A percentile compares a stretch with the other conserved stretches of the same genome.
These are phyloP conservation scores for Felis chaus DNA, from an alignment of 2,113 vertebrate species.

Conservation along the genomic window DNA sequence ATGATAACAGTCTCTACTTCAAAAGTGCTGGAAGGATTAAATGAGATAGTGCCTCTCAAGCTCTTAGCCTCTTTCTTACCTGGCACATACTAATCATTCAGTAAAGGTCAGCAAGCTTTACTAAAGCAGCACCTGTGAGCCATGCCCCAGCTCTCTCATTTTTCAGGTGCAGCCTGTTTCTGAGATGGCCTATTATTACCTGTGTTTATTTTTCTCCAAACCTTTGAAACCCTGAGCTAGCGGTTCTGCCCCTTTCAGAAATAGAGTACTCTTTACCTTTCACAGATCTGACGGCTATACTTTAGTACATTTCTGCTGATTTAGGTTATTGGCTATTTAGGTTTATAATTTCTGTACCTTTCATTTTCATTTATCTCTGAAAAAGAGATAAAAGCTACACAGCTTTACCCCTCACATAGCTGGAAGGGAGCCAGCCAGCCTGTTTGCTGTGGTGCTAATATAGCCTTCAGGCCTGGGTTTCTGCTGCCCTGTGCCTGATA, in stretches of 20 bases:
- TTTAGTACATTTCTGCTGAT: background rate
- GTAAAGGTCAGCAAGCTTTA: background rate
- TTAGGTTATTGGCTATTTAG: background rate
- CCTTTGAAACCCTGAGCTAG: slow-evolving; percentile 6
- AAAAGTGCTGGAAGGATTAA: background rate
- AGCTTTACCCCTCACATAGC: slow-evolving; percentile 3
- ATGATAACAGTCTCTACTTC: background rate
- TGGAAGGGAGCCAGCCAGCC: background rate
- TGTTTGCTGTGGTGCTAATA: background rate
- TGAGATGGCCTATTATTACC: background rate
- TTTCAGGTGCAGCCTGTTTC: background rate
- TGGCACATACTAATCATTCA: background rate
- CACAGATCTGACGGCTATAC: background rate
- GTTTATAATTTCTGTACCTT: background rate
- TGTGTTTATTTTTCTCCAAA: slow-evolving; percentile 6
- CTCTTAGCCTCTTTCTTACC: background rate
- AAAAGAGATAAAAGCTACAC: background rate
- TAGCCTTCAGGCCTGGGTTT: background rate
- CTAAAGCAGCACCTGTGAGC: background rate
- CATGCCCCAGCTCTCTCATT: background rate
- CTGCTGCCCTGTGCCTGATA: background rate
- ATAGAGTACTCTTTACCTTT: background rate
- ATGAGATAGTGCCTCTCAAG: background rate
- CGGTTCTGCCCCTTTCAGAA: background rate
- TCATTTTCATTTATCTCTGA: slow-evolving; percentile 46